These are phyloP conservation scores for Coptodon bakossiorum DNA, from an alignment of 2,113 vertebrate genomes.

Conservation along the genomic window DNA sequence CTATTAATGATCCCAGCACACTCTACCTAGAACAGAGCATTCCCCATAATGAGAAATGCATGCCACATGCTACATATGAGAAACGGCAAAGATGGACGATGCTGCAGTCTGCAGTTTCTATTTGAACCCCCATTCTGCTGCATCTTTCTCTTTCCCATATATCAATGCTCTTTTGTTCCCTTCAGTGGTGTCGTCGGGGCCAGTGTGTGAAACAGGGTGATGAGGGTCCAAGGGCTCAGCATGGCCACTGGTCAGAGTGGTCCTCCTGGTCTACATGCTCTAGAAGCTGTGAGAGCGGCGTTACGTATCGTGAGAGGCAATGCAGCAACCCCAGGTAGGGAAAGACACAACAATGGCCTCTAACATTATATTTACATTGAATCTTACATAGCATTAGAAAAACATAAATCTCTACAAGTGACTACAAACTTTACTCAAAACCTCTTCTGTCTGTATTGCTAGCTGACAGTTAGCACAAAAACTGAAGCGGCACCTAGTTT, in stretches of 20 bases:
- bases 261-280: constrained; percentile 83
- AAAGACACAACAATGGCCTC: neutral
- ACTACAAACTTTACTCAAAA: neutral
- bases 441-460: neutral
- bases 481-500: neutral
- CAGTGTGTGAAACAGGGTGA: constrained; percentile 86
- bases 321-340: constrained; percentile 80
- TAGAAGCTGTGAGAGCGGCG: constrained; percentile 82
- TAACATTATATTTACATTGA: neutral
- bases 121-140: neutral
- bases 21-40: neutral
- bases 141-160: neutral
- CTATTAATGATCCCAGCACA: neutral
- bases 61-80: neutral
- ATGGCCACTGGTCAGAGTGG: constrained; percentile 86
- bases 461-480: neutral
- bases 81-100: neutral
- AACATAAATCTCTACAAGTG: neutral
- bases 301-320: constrained; percentile 79
- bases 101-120: too few relatives aligned
- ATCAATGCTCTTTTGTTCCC: neutral
- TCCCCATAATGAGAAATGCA: neutral
- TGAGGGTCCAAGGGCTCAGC: constrained; percentile 75
- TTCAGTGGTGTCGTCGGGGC: constrained; percentile 86
- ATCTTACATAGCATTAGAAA: neutral